These are phyloP conservation scores for Cephus rjabovi DNA, from an alignment of 2,888 invertebrate genomes.

Conservation along the genomic window DNA sequence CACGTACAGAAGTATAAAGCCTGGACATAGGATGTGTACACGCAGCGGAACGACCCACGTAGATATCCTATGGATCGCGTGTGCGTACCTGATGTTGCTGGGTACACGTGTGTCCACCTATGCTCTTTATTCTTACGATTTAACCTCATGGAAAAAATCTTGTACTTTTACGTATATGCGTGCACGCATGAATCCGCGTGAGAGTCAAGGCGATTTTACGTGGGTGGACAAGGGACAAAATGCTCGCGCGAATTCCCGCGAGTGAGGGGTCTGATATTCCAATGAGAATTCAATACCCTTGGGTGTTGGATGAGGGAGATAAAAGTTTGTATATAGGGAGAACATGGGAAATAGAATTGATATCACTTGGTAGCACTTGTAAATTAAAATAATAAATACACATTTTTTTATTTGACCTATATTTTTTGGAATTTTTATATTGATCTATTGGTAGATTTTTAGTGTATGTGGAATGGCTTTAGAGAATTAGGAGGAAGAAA, in stretches of 20 bases:
- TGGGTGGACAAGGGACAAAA: slow-evolving; percentile 45
- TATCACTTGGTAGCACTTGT: not conserved
- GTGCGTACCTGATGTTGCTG: not conserved
- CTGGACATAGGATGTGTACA: slow-evolving; percentile 8
- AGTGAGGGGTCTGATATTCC: slow-evolving; percentile 22
- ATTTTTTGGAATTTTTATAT: not conserved
- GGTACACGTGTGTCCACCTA: not conserved
- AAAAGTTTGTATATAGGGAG: not conserved
- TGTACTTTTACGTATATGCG: slow-evolving; percentile 18
- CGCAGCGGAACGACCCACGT: slow-evolving; percentile 11
- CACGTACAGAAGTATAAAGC: slow-evolving; percentile 28
- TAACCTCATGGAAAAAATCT: not conserved
- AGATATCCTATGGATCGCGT: slow-evolving; percentile 15
- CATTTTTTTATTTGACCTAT: not conserved
- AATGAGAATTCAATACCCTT: slow-evolving; percentile 40
- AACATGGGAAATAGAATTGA: not conserved
- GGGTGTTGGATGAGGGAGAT: slow-evolving; percentile 22
- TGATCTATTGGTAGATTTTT: not conserved
- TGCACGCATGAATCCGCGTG: slow-evolving; percentile 29
- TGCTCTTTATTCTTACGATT: not conserved
- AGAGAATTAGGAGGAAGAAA: not conserved
- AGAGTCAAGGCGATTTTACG: slow-evolving; percentile 20
- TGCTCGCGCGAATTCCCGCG: slow-evolving; percentile 28
- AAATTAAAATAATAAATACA: not conserved
- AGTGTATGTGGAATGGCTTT: no score